A percentile compares a stretch with the other conserved stretches of the same genome.
Conservation (phyloP, 1,140 invertebrate genomes). For the Tetraneura akinire region DNA sequence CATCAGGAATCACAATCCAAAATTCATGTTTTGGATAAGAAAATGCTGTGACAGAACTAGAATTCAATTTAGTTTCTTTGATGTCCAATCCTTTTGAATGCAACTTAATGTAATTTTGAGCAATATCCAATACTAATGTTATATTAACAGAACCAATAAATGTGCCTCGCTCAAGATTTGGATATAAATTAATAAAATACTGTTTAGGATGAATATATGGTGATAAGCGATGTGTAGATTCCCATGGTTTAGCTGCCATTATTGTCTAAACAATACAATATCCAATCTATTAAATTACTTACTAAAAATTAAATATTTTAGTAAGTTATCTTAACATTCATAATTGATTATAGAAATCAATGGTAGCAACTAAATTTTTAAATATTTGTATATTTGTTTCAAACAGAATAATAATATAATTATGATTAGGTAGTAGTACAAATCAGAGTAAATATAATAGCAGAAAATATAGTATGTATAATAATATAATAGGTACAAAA, state of each 20-base stretch:
- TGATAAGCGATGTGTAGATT: slow-evolving; percentile 66
- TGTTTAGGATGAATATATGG: slow-evolving; percentile 68
- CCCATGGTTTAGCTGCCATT: slow-evolving; percentile 54
- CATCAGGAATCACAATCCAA: slow-evolving; percentile 65
- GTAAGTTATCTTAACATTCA: background rate
- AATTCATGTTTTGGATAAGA: slow-evolving; percentile 67
- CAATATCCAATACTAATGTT: slow-evolving; percentile 64
- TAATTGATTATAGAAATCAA: no score
- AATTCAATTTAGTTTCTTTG: slow-evolving; percentile 53
- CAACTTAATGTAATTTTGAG: slow-evolving; percentile 68
- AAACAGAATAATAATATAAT: no score
- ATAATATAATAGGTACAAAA: no score
- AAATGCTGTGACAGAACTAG: slow-evolving; percentile 56
- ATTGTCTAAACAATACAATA: slow-evolving; percentile 32
- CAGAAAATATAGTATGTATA: no score
- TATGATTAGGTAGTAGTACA: no score
- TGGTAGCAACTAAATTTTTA: background rate
- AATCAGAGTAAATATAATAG: no score
- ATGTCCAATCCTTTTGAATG: slow-evolving; percentile 71
- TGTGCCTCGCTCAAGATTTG: slow-evolving; percentile 69
- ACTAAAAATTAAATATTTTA: background rate
- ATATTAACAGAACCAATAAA: slow-evolving; percentile 76
- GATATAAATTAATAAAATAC: slow-evolving; percentile 75
- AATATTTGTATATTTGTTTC: background rate
- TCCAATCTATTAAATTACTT: background rate